These are phyloP conservation scores for Diuraphis noxia DNA, from an alignment of 1,140 invertebrate species.

Conservation along the genomic window DNA sequence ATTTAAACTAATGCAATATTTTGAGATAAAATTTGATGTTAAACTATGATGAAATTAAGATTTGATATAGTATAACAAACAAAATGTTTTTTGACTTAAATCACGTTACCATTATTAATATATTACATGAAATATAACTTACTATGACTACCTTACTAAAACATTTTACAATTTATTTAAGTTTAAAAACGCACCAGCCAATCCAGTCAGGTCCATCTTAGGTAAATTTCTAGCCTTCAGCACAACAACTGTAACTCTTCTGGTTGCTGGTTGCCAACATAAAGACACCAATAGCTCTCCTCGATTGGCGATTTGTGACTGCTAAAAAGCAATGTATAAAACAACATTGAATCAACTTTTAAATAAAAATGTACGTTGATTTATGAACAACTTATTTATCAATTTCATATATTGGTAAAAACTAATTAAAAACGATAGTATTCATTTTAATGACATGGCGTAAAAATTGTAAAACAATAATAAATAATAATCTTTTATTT, in stretches of 20 bases:
- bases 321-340: neutral
- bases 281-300: constrained; percentile 89
- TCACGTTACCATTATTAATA: neutral
- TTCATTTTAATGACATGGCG: neutral
- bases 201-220: constrained; percentile 92
- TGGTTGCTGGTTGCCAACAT: constrained; percentile 91
- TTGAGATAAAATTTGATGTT: neutral
- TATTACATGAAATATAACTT: neutral
- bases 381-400: neutral
- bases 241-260: constrained; percentile 85
- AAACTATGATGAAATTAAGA: neutral
- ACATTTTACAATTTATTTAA: neutral
- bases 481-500: neutral
- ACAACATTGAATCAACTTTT: neutral
- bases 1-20: neutral
- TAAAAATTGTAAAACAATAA: neutral
- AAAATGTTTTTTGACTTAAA: neutral
- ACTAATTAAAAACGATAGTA: neutral
- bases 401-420: neutral
- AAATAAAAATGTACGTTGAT: neutral
- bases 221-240: constrained; percentile 91
- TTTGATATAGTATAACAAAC: neutral
- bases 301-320: constrained; percentile 60
- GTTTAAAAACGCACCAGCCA: constrained; percentile 67
- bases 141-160: no score